Evolutionary conservation across 2,113 vertebrate species (phyloP).

Genomic region (Arvicanthis niloticus): DNA sequence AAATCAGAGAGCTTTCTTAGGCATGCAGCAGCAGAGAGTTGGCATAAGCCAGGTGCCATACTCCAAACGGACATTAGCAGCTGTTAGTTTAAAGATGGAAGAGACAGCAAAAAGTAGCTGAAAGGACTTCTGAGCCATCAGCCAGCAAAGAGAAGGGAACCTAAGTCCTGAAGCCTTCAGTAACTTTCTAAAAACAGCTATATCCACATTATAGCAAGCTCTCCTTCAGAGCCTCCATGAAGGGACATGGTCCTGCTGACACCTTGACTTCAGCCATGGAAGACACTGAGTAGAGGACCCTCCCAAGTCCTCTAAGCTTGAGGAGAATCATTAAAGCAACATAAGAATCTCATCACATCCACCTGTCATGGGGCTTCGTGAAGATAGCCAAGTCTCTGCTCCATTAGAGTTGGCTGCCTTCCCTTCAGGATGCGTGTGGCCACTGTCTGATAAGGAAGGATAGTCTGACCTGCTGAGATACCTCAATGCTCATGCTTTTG

Average conservation of each 20-base stretch:
- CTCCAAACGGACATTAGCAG: too few relatives aligned
- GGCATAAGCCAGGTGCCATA: not conserved
- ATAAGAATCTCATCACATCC: not conserved
- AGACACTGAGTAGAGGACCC: not conserved
- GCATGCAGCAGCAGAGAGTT: not conserved
- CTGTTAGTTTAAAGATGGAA: not conserved
- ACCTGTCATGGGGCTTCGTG: not conserved
- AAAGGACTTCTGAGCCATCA: not conserved
- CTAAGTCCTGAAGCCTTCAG: too few relatives aligned
- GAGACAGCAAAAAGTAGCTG: rapidly evolving
- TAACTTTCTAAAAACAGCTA: not conserved
- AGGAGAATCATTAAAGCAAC: not conserved
- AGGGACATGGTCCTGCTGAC: not conserved
- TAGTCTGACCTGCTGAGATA: not conserved
- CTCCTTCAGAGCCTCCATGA: not conserved
- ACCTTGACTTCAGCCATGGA: not conserved
- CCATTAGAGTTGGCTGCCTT: not conserved
- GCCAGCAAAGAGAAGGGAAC: not conserved
- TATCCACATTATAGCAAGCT: not conserved
- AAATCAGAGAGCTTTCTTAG: not conserved
- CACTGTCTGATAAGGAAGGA: rapidly evolving
- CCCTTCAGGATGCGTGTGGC: rapidly evolving
- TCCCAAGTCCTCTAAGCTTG: not conserved
- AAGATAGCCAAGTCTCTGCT: not conserved
- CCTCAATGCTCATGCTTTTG: not conserved